Percentiles rank a stretch among this genome's conserved stretches.
phyloP scores from a whole-genome alignment of 2,113 vertebrate species.

The Anas platyrhynchos region DNA sequence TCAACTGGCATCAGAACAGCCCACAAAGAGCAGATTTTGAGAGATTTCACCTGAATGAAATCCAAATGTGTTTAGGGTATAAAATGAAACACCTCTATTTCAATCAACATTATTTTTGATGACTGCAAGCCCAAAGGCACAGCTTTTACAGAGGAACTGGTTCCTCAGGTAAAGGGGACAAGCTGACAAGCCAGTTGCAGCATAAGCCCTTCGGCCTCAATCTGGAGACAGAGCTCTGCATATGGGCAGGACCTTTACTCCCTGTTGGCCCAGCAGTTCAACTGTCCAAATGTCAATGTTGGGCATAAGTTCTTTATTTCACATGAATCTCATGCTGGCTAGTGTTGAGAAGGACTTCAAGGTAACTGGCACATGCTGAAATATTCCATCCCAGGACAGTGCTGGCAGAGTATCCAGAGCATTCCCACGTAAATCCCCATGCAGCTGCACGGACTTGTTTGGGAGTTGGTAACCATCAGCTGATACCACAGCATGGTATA shows the following conservation, averaged over 20 bases:
- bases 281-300: background rate
- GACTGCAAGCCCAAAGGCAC: background rate
- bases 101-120: background rate
- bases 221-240: background rate
- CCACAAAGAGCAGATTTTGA: background rate
- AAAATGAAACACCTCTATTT: background rate
- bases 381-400: background rate
- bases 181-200: background rate
- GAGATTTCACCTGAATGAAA: background rate
- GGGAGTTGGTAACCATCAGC: background rate
- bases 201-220: background rate
- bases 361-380: background rate
- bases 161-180: background rate
- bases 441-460: slow-evolving; percentile 13
- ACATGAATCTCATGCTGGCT: background rate
- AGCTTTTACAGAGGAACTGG: background rate
- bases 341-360: background rate
- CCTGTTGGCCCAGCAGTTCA: background rate
- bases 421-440: background rate
- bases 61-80: background rate
- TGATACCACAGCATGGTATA: background rate
- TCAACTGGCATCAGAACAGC: background rate
- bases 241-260: background rate
- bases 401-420: background rate
- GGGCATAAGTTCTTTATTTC: background rate